A percentile compares a stretch with the other conserved stretches of the same genome.
Conservation (phyloP, 2,888 invertebrate species). For the Diarsia mendica region DNA sequence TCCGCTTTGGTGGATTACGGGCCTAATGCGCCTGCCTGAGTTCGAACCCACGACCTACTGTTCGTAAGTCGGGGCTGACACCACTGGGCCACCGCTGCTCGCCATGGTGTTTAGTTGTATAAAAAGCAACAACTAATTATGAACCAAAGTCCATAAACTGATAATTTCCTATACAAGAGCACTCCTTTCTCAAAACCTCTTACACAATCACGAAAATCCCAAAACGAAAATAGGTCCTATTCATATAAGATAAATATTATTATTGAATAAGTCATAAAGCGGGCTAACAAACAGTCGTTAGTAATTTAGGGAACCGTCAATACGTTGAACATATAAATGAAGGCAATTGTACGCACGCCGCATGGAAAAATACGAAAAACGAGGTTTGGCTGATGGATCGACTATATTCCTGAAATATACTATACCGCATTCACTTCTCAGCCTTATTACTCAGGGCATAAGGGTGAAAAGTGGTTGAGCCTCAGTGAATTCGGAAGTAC, state of each 20-base stretch:
- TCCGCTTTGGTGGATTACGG: no score
- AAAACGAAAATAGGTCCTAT: slow-evolving; percentile 20
- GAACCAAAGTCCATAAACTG: no score
- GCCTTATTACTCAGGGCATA: not conserved
- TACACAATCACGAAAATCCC: slow-evolving; percentile 6
- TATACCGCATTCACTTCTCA: not conserved
- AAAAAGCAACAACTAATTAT: no score
- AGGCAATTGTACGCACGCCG: slow-evolving; percentile 70
- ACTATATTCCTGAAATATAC: slow-evolving; percentile 22
- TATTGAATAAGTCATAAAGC: slow-evolving; percentile 60
- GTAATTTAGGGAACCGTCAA: slow-evolving; percentile 65
- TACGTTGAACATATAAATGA: slow-evolving; percentile 73
- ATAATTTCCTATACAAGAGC: slow-evolving; percentile 1
- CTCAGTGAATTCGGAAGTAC: not conserved
- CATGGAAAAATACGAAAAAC: slow-evolving; percentile 73
- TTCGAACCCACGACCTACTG: no score
- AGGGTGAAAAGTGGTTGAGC: not conserved
- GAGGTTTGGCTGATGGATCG: slow-evolving; percentile 70
- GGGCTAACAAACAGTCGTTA: slow-evolving; percentile 65
- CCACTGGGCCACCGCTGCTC: no score
- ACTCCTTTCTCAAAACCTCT: slow-evolving; percentile 22
- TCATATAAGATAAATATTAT: slow-evolving; percentile 48
- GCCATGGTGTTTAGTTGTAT: not conserved
- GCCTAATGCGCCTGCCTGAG: no score
- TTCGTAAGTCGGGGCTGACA: no score